phyloP scores from a whole-genome alignment of 1,140 invertebrate species.

The Caerostris extrusa region DNA sequence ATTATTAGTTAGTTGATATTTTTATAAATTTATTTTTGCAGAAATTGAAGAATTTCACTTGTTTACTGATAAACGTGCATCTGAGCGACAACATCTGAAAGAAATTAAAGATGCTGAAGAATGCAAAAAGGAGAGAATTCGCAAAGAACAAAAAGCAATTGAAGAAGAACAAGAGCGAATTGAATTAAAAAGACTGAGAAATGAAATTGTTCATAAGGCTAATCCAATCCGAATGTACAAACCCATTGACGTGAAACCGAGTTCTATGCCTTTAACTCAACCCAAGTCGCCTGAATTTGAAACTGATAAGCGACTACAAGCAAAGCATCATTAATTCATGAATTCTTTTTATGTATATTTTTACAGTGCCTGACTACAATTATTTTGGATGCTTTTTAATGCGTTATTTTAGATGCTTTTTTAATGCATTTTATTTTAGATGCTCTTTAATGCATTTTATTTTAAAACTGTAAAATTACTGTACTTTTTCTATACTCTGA shows the following conservation, averaged over 20 bases:
- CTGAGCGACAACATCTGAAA: conserved; percentile 26
- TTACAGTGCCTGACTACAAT: no score
- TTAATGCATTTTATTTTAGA: no score
- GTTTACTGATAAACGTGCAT: conserved; percentile 52
- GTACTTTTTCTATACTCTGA: no score
- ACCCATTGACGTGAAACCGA: conserved; percentile 80
- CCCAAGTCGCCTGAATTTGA: conserved; percentile 82
- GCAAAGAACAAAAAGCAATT: not conserved
- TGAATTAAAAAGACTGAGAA: conserved; percentile 80
- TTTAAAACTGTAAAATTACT: no score
- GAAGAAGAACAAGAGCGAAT: conserved; percentile 80
- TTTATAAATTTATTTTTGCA: not conserved
- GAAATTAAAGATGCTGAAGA: conserved; percentile 22
- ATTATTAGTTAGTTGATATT: not conserved
- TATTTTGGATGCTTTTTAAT: no score
- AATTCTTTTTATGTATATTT: no score
- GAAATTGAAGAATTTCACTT: conserved; percentile 62
- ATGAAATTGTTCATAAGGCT: conserved; percentile 82
- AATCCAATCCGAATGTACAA: conserved; percentile 82
- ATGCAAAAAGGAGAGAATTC: conserved; percentile 26
- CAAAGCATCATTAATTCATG: not conserved
- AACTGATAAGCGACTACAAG: conserved; percentile 72
- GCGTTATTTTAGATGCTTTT: no score
- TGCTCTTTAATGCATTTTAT: no score
- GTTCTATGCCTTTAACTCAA: conserved; percentile 81